Evolutionary conservation across 2,888 invertebrate genomes (phyloP).

Genomic region (Venustoraphidia nigricollis): DNA sequence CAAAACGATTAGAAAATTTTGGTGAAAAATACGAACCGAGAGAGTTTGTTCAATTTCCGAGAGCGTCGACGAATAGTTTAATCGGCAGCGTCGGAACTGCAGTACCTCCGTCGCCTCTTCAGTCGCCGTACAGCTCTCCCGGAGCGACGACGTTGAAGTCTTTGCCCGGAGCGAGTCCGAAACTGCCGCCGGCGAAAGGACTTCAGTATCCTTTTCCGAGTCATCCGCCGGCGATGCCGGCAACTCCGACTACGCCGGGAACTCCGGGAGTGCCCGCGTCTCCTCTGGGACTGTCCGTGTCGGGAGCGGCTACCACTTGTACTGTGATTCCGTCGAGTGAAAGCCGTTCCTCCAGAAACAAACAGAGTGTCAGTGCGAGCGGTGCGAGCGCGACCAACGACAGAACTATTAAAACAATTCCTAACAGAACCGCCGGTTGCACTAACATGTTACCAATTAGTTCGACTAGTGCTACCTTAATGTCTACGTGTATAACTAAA

Average conservation of each 20-base stretch:
- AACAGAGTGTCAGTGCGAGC: neutral
- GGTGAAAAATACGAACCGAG: constrained; percentile 65
- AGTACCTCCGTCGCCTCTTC: constrained; percentile 14
- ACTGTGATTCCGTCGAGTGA: constrained; percentile 1
- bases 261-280: constrained; percentile 2
- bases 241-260: constrained; percentile 10
- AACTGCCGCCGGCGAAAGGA: constrained; percentile 31
- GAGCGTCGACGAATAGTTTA: constrained; percentile 14
- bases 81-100: constrained; percentile 19
- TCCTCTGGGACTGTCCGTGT: constrained; percentile 3
- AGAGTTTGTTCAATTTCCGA: constrained; percentile 31
- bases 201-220: constrained; percentile 67
- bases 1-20: constrained; percentile 78
- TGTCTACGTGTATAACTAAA: too few species aligned
- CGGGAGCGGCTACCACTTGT: constrained; percentile 2
- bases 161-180: constrained; percentile 15
- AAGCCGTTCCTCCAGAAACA: neutral
- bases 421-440: neutral
- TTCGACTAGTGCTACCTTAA: too few species aligned
- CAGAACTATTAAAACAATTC: neutral
- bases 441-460: too few species aligned
- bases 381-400: neutral
- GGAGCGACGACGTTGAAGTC: neutral
- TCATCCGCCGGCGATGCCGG: constrained; percentile 44
- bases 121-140: constrained; percentile 3